Conservation (phyloP, 2,113 vertebrate genomes). For the Crotalus helleri region DNA sequence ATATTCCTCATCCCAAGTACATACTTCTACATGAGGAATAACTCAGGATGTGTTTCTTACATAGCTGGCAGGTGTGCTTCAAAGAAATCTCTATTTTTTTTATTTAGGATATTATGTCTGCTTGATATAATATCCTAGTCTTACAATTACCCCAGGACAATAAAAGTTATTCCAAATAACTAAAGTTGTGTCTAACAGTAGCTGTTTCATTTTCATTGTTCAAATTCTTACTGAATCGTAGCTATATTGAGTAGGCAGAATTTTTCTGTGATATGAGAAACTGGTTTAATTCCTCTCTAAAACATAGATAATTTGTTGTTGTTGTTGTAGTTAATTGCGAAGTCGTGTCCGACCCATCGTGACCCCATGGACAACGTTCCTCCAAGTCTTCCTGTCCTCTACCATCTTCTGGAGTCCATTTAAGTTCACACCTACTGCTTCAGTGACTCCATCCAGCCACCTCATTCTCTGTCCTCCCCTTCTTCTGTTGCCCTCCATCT, state of each 20-base stretch:
- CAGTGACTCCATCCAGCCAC: no score
- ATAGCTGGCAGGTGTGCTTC: conserved; percentile 40
- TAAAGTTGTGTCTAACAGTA: neutral
- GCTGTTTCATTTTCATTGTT: neutral
- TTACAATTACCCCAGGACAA: conserved; percentile 39
- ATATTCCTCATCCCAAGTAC: conserved; percentile 12
- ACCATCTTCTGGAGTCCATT: no score
- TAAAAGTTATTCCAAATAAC: conserved; percentile 63
- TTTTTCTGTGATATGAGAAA: neutral
- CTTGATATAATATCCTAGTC: neutral
- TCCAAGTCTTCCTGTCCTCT: no score
- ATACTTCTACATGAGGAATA: neutral
- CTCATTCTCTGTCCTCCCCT: no score
- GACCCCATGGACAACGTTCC: no score
- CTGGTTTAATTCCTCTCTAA: conserved; percentile 23
- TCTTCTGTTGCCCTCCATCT: no score
- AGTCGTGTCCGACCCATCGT: no score
- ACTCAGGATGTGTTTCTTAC: neutral
- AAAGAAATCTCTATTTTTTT: conserved; percentile 57
- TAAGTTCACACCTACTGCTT: no score
- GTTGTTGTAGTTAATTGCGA: no score
- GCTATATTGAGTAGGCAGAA: conserved; percentile 45
- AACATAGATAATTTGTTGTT: conserved; percentile 43
- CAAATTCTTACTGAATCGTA: conserved; percentile 48
- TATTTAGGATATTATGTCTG: conserved; percentile 31